phyloP scores from a whole-genome alignment of 2,888 invertebrate species.

The Sesia bembeciformis region DNA sequence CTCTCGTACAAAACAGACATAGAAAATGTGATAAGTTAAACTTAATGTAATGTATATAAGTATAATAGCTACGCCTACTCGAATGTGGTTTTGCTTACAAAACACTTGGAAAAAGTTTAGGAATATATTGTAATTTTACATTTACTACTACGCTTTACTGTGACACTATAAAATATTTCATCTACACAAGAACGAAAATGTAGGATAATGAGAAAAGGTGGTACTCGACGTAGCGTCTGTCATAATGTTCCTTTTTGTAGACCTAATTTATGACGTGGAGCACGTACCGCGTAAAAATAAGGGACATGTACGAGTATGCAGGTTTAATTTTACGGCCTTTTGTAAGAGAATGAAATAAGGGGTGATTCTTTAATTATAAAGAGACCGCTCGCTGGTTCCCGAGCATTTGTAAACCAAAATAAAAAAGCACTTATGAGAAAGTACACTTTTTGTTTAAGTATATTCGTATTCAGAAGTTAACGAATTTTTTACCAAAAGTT shows the following conservation, averaged over 20 bases:
- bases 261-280: conserved; percentile 57
- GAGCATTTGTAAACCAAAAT: conserved; percentile 1
- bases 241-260: conserved; percentile 55
- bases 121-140: too few species aligned
- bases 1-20: too few species aligned
- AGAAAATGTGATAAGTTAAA: too few species aligned
- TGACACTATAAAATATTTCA: not conserved
- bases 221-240: conserved; percentile 35
- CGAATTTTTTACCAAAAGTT: not conserved
- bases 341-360: conserved; percentile 51
- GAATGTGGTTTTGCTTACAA: too few species aligned
- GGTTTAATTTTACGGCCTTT: conserved; percentile 57
- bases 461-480: not conserved
- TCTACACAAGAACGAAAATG: conserved; percentile 27
- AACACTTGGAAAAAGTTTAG: too few species aligned
- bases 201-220: conserved; percentile 46
- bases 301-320: conserved; percentile 53
- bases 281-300: conserved; percentile 51
- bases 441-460: not conserved
- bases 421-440: not conserved
- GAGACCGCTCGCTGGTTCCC: conserved; percentile 28
- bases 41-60: too few species aligned
- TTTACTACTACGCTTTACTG: too few species aligned
- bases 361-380: conserved; percentile 57
- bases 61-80: too few species aligned